Conservation (phyloP, 2,113 vertebrate genomes). For the Pseudois nayaur region DNA sequence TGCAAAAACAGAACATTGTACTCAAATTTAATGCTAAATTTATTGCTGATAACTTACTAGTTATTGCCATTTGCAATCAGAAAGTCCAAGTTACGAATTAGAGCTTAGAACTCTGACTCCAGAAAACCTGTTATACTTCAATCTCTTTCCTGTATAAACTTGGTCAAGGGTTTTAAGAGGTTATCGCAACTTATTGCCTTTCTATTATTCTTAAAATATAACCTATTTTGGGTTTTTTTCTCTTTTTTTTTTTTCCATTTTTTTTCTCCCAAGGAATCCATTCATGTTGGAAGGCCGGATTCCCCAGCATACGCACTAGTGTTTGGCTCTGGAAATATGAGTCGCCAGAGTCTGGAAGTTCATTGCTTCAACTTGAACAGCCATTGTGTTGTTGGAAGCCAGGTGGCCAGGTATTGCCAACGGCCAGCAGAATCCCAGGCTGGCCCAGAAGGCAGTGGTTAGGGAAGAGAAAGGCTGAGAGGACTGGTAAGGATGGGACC, state of each 20-base stretch:
- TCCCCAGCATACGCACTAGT: constrained; percentile 68
- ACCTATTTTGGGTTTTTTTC: constrained; percentile 9
- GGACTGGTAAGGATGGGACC: background rate
- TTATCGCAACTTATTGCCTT: constrained; percentile 81
- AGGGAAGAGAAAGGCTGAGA: background rate
- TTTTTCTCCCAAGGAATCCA: constrained; percentile 71
- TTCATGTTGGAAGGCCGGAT: constrained; percentile 68
- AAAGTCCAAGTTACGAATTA: constrained; percentile 74
- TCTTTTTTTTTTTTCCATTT: background rate
- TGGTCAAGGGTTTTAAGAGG: constrained; percentile 72
- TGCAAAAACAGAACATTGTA: constrained; percentile 68
- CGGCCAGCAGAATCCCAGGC: background rate
- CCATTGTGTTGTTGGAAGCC: background rate
- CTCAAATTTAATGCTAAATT: constrained; percentile 69
- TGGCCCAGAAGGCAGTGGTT: background rate
- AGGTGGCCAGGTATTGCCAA: background rate
- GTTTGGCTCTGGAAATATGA: constrained; percentile 61
- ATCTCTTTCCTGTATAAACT: constrained; percentile 63
- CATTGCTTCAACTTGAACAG: constrained; percentile 40
- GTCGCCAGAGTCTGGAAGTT: constrained; percentile 55
- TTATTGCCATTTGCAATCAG: constrained; percentile 83
- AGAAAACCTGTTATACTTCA: constrained; percentile 72
- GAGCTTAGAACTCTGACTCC: constrained; percentile 69
- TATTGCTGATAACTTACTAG: constrained; percentile 80
- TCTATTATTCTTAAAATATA: constrained; percentile 78